These are phyloP conservation scores for Echinometra lucunter DNA, from an alignment of 53 echinoderm and acorn worm species.

Conservation along the genomic window DNA sequence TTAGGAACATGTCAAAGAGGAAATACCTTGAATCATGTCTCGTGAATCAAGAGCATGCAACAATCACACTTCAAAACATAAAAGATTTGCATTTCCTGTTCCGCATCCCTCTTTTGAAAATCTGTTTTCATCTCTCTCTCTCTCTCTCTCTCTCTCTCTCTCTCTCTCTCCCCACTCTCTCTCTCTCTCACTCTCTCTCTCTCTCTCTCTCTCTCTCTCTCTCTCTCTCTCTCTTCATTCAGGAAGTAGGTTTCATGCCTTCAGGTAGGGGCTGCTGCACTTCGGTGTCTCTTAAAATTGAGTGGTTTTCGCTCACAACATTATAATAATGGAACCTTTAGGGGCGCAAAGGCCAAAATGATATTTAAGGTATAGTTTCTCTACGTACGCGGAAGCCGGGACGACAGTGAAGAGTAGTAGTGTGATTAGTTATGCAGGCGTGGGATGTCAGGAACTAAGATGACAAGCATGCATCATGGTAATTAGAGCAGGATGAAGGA, in stretches of 20 bases:
- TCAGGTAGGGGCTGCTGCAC: neutral
- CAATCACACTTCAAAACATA: no score
- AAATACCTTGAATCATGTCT: neutral
- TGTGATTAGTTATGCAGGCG: slow-evolving; percentile 24
- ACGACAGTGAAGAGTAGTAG: neutral
- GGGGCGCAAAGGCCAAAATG: slow-evolving; percentile 22
- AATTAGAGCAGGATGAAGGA: neutral
- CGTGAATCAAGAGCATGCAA: no score
- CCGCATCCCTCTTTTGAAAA: neutral
- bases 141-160: no score
- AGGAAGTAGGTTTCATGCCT: neutral
- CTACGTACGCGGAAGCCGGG: neutral
- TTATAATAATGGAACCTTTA: slow-evolving; percentile 60
- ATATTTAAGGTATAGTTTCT: slow-evolving; percentile 2
- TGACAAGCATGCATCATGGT: slow-evolving; percentile 26
- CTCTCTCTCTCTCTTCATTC: neutral
- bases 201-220: no score
- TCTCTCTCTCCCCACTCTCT: no score
- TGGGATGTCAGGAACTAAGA: neutral
- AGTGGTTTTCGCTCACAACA: slow-evolving; percentile 40
- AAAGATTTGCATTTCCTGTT: neutral
- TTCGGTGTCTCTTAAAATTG: slow-evolving; percentile 36
- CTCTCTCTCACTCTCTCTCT: no score
- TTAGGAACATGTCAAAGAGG: neutral
- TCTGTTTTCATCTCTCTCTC: neutral